Evolutionary conservation across 2,888 invertebrate species (phyloP).

Genomic region (Opisthograptis luteolata): DNA sequence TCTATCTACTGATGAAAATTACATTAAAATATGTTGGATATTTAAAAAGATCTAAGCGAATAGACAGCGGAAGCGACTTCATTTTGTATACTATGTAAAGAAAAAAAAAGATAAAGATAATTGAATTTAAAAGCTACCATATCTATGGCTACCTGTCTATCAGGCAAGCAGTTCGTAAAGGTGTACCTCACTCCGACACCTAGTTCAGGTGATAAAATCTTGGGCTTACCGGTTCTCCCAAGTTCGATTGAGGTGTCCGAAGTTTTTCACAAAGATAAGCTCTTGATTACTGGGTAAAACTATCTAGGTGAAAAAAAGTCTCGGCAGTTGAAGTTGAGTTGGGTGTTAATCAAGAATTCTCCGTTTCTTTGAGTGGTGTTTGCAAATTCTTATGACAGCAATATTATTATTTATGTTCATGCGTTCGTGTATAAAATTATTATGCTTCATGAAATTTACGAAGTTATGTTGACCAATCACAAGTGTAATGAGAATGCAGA

Average conservation of each 20-base stretch:
- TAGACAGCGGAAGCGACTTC: too few species aligned
- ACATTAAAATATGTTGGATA: too few species aligned
- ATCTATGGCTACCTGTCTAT: too few species aligned
- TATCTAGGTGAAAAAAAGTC: conserved; percentile 18
- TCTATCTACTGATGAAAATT: too few species aligned
- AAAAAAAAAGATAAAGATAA: too few species aligned
- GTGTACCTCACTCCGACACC: conserved; percentile 34
- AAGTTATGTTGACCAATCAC: too few species aligned
- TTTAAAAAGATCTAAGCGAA: too few species aligned
- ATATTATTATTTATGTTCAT: not conserved
- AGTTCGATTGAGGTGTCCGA: conserved; percentile 39
- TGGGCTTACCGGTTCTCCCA: conserved; percentile 26
- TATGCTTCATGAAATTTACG: too few species aligned
- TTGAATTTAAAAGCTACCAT: too few species aligned
- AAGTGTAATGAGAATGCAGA: too few species aligned
- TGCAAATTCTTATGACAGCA: not conserved
- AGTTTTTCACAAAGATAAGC: conserved; percentile 40
- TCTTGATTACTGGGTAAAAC: conserved; percentile 41
- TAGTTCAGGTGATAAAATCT: conserved; percentile 38
- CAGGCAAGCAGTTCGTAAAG: not conserved
- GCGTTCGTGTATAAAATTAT: too few species aligned
- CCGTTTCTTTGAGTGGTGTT: not conserved
- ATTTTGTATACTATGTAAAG: too few species aligned
- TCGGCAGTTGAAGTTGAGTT: conserved; percentile 1
- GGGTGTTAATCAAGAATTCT: conserved; percentile 6